Evolutionary conservation across 2,888 invertebrate genomes (phyloP), one percentile per base, ranked within the genome.

Genomic region (Lissocephala sabroskyi): DNA sequence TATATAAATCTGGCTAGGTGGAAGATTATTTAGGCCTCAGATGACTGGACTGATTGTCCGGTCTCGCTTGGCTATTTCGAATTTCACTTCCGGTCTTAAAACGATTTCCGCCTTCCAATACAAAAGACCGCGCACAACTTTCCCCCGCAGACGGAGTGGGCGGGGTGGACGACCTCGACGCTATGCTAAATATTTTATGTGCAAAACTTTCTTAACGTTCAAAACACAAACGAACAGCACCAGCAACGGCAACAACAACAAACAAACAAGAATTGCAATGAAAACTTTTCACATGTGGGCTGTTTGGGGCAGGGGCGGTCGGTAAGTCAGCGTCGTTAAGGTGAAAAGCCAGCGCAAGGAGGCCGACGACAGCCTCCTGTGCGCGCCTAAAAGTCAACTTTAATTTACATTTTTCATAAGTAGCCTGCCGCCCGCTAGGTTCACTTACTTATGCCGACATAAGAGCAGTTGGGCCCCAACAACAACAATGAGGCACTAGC

Each of bases 371-470:
- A 39, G 17, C 10, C n/a, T 9, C 29, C 47, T 55, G 45, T 49
- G 13, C 48, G 51, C 59, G 60, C 65, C 59, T 70, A 59, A 71
- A 78, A 79, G 79, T 81, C 79, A 77, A 77, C 79, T 79, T 78
- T 71, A 78, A 81, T 81, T 81, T 79, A 56, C 70, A 77, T 80
- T 79, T 77, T 65, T 64, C 77, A 79, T 71, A 79, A 80, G 79
- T 81, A 80, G 81, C 81, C 80, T 76, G n/a, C n/a, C n/a, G n/a
- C n/a, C n/a, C n/a, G n/a, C n/a, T 68, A 74, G 81, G 81, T 76
- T 74, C 77, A 73, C 80, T 79, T 80, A 80, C 79, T 80, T 79
- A 79, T 64, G 74, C 70, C 65, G 54, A 67, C 66, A 70, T 63
- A 74, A 67, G 57, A 70, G 60, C 59, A 56, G 53, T 41, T 49